Evolutionary conservation across 2,113 vertebrate species (phyloP).

Genomic region (Gracilinanus agilis): DNA sequence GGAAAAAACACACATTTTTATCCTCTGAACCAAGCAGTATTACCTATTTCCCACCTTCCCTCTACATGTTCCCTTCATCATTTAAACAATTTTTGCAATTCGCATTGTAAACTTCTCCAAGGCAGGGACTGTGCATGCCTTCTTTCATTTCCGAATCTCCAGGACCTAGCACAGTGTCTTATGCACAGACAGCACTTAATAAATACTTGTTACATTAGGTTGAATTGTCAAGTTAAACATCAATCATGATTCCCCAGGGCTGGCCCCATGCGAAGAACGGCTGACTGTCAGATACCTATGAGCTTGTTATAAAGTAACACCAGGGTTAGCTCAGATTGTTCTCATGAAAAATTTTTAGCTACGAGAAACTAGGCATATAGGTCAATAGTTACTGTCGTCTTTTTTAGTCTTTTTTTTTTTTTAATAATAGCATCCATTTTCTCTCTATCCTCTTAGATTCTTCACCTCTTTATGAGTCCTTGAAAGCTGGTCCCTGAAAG

Average conservation of each 20-base stretch:
- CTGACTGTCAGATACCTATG: background rate
- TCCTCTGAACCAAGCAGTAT: background rate
- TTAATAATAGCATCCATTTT: background rate
- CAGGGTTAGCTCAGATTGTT: background rate
- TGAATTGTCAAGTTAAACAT: slow-evolving; percentile 1
- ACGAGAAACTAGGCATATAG: background rate
- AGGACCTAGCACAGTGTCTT: background rate
- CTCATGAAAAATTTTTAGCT: background rate
- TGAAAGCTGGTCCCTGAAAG: background rate
- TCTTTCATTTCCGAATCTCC: background rate
- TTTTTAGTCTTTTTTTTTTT: background rate
- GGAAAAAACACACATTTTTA: background rate
- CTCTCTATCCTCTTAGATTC: background rate
- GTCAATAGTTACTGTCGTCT: background rate
- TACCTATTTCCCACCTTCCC: background rate
- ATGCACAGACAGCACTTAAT: background rate
- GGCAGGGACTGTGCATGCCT: background rate
- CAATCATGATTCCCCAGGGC: background rate
- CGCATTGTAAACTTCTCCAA: background rate
- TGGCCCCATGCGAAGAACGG: background rate
- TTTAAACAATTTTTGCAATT: background rate
- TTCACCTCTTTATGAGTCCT: background rate
- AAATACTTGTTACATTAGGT: background rate
- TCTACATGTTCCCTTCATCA: background rate
- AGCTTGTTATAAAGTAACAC: background rate